Conservation (phyloP, 2,888 invertebrate genomes). For the Merodon equestris region DNA sequence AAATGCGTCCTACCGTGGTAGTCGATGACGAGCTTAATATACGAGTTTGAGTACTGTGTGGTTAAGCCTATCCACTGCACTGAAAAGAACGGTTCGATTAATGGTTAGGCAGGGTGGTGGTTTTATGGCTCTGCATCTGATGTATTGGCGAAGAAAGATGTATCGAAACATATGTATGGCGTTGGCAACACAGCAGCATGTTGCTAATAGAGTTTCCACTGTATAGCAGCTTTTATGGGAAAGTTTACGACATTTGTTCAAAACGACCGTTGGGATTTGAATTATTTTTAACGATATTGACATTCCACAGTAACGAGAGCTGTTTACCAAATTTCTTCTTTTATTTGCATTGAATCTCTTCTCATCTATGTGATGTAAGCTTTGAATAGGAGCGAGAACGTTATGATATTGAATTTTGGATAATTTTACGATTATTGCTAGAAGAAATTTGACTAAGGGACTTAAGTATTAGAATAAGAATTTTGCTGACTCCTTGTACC, state of each 20-base stretch:
- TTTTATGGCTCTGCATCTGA: background rate
- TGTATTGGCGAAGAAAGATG: background rate
- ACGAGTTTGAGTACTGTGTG: background rate
- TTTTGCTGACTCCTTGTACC: no score
- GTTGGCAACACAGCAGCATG: background rate
- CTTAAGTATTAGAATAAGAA: no score
- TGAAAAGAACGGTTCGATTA: background rate
- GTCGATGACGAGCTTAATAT: background rate
- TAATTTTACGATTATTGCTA: no score
- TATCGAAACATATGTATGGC: slow-evolving; percentile 7
- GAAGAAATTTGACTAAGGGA: no score
- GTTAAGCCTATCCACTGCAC: no score
- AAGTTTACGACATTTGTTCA: background rate
- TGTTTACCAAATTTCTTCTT: no score
- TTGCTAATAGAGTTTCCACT: background rate
- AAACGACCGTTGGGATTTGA: slow-evolving; percentile 4
- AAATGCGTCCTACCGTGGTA: slow-evolving; percentile 5
- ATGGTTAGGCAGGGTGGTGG: background rate
- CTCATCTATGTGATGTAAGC: no score
- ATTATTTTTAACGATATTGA: no score
- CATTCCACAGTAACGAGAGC: no score
- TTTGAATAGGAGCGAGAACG: no score
- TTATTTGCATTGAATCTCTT: no score
- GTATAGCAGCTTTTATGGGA: background rate
- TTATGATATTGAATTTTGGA: no score